Conservation (phyloP, 2,888 invertebrate genomes). For the Venusia cambrica region DNA sequence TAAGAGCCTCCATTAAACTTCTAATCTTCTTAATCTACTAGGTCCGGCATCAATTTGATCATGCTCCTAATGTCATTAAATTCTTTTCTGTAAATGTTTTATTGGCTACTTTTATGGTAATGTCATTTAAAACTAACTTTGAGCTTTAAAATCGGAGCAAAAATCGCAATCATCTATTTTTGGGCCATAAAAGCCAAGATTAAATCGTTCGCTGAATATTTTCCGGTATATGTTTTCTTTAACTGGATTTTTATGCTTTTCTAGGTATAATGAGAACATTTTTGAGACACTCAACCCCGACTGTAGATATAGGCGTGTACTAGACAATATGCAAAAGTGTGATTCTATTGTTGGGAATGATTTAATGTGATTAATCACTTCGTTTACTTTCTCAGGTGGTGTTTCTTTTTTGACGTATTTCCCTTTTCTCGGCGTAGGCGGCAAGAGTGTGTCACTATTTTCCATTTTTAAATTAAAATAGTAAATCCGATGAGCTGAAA, state of each 20-base stretch:
- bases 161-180: slow-evolving; percentile 22
- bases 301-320: slow-evolving; percentile 18
- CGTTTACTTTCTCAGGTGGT: slow-evolving; percentile 15
- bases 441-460: slow-evolving; percentile 8
- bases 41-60: slow-evolving; percentile 20
- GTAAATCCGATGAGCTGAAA: slow-evolving; percentile 12
- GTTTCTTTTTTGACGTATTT: slow-evolving; percentile 18
- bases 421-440: slow-evolving; percentile 17
- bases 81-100: slow-evolving; percentile 16
- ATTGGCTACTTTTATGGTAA: slow-evolving; percentile 12
- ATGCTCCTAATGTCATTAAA: slow-evolving; percentile 16
- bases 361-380: slow-evolving; percentile 22
- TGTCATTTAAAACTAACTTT: slow-evolving; percentile 13
- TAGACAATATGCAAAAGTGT: slow-evolving; percentile 14
- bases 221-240: slow-evolving; percentile 23
- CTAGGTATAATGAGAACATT: slow-evolving; percentile 21
- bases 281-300: slow-evolving; percentile 14
- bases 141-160: slow-evolving; percentile 20
- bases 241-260: slow-evolving; percentile 20
- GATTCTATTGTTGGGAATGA: slow-evolving; percentile 23
- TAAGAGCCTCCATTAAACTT: slow-evolving; percentile 7
- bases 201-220: slow-evolving; percentile 21
- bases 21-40: slow-evolving; percentile 8
- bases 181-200: slow-evolving; percentile 23
- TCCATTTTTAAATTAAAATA: slow-evolving; percentile 18